Evolutionary conservation across 35 echinoderm and acorn worm genomes (phyloP).

Genomic region (Nesometra sesokonis): DNA sequence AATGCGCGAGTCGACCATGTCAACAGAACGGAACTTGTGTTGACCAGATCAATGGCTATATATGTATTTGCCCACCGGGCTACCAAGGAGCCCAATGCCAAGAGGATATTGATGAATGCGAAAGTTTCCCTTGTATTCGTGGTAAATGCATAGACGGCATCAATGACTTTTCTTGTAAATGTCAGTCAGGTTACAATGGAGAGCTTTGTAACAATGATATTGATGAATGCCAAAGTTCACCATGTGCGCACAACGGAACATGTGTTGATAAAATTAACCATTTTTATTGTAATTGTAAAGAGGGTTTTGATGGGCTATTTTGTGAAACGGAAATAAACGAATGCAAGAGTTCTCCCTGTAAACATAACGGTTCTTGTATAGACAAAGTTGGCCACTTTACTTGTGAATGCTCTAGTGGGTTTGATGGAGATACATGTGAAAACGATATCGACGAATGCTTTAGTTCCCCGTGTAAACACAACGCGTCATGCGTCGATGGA

Average conservation of each 20-base stretch:
- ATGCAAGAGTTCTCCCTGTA: not conserved
- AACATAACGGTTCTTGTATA: not conserved
- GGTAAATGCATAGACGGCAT: not conserved
- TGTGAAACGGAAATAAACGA: not conserved
- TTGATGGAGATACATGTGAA: not conserved
- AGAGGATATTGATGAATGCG: not conserved
- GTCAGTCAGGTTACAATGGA: not conserved
- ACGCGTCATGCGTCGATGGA: not conserved
- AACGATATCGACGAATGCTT: not conserved
- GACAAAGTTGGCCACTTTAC: not conserved
- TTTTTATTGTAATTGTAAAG: not conserved
- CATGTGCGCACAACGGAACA: not conserved
- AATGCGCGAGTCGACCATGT: constrained; percentile 4
- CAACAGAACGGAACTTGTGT: not conserved
- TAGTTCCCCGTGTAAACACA: not conserved
- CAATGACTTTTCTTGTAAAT: not conserved
- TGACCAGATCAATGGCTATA: not conserved
- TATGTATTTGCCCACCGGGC: not conserved
- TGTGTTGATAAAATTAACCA: not conserved
- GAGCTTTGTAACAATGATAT: not conserved
- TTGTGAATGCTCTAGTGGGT: not conserved
- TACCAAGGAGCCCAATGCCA: not conserved
- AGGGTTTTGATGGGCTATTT: not conserved
- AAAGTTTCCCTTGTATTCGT: not conserved
- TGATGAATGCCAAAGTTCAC: not conserved